phyloP scores from a whole-genome alignment of 2,888 invertebrate species.

The Amphimallon solstitiale region DNA sequence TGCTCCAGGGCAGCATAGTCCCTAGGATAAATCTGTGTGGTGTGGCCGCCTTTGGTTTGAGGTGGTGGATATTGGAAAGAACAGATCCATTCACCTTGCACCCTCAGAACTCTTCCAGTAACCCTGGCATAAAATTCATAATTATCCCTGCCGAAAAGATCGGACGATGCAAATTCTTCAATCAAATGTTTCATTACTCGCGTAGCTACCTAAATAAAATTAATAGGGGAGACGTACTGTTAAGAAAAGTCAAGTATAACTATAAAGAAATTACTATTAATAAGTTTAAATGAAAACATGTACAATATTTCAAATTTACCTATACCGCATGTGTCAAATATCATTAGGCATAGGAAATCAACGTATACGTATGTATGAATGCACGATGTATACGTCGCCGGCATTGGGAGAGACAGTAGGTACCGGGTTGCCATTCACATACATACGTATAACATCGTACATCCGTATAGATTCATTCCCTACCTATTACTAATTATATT shows the following conservation, averaged over 20 bases:
- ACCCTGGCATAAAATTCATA: conserved; percentile 96
- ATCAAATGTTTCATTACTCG: conserved; percentile 97
- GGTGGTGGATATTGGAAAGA: conserved; percentile 90
- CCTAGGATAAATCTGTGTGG: conserved; percentile 75
- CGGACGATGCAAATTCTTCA: conserved; percentile 95
- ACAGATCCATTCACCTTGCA: conserved; percentile 96
- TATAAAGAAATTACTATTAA: not conserved
- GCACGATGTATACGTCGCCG: no score
- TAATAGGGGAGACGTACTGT: not conserved
- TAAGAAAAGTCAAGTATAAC: not conserved
- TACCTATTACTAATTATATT: no score
- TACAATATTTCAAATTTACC: no score
- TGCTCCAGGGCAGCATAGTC: conserved; percentile 63
- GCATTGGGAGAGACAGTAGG: no score
- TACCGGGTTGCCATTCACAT: no score
- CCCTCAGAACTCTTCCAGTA: conserved; percentile 90
- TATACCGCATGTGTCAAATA: no score
- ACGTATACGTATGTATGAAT: no score
- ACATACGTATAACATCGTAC: no score
- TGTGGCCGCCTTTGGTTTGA: conserved; percentile 70
- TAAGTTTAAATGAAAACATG: not conserved
- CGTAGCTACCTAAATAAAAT: conserved; percentile 80
- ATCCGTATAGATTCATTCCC: no score
- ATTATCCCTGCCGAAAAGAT: conserved; percentile 93
- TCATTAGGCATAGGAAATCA: no score